Conservation (phyloP, 2,888 invertebrate species). For the Tachina grossa region DNA sequence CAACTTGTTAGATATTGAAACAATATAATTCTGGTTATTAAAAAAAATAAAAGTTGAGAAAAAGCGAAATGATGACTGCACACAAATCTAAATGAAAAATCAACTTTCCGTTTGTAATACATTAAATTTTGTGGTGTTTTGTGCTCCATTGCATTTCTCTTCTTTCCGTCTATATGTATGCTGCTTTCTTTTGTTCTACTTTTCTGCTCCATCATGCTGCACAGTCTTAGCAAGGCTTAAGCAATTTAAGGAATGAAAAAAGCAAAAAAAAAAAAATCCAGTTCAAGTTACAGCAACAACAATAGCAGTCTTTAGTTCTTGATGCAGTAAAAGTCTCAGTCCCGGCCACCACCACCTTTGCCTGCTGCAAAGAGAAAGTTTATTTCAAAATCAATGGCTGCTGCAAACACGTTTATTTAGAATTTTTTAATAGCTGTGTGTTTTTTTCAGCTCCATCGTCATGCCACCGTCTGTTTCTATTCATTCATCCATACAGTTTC, state of each 20-base stretch:
- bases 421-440: neutral
- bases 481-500: constrained; percentile 12
- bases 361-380: neutral
- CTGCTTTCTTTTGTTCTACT: neutral
- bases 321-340: constrained; percentile 16
- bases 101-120: constrained; percentile 44
- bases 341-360: neutral
- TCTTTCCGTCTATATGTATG: neutral
- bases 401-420: neutral
- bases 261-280: neutral
- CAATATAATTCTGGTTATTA: constrained; percentile 46
- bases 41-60: neutral
- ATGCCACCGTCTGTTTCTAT: neutral
- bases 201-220: constrained; percentile 47
- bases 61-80: constrained; percentile 20
- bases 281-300: constrained; percentile 16
- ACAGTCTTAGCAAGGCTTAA: constrained; percentile 38
- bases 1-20: constrained; percentile 25
- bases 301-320: constrained; percentile 4
- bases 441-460: constrained; percentile 1
- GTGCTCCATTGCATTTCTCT: constrained; percentile 41
- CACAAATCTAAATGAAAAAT: constrained; percentile 38
- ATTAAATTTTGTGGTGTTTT: constrained; percentile 45
- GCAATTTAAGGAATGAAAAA: neutral
- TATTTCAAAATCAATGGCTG: neutral